Percentiles rank a stretch among this genome's conserved stretches.
Evolutionary conservation across 2,797 vertebrate species (phyloP).

Genomic region (Luscinia megarhynchos): DNA sequence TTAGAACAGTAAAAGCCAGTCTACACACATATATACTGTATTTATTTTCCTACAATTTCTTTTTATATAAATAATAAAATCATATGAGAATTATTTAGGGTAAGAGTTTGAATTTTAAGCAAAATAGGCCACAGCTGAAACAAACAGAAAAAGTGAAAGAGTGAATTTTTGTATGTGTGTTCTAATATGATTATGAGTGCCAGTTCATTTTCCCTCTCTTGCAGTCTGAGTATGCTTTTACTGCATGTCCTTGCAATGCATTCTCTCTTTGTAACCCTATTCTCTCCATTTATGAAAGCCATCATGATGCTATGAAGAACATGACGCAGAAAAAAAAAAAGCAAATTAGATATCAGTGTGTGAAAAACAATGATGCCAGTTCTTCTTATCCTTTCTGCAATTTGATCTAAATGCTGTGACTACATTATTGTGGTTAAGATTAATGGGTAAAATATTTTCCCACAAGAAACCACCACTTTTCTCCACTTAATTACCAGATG

Average conservation of each 20-base stretch:
- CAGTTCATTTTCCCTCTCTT: neutral
- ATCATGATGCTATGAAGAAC: neutral
- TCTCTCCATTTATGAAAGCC: neutral
- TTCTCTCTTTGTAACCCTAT: neutral
- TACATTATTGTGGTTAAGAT: constrained; percentile 31
- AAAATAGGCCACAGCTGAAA: neutral
- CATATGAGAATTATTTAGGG: neutral
- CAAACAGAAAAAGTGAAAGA: neutral
- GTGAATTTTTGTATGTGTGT: neutral
- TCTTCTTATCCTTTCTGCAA: neutral
- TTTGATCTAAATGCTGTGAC: constrained; percentile 41
- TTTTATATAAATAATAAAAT: neutral
- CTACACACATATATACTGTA: neutral
- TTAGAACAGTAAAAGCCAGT: neutral
- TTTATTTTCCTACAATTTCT: neutral
- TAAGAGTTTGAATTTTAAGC: neutral
- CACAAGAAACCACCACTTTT: constrained; percentile 14
- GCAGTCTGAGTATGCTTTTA: neutral
- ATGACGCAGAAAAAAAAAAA: constrained; percentile 31
- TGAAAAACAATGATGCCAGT: constrained; percentile 1
- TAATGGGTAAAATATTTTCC: constrained; percentile 55
- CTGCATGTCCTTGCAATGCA: neutral
- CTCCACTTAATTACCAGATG: constrained; percentile 44
- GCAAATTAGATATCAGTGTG: neutral
- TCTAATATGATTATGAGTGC: neutral